Evolutionary conservation across 2,113 vertebrate species (phyloP).

Genomic region (Emydura subglobosa): DNA sequence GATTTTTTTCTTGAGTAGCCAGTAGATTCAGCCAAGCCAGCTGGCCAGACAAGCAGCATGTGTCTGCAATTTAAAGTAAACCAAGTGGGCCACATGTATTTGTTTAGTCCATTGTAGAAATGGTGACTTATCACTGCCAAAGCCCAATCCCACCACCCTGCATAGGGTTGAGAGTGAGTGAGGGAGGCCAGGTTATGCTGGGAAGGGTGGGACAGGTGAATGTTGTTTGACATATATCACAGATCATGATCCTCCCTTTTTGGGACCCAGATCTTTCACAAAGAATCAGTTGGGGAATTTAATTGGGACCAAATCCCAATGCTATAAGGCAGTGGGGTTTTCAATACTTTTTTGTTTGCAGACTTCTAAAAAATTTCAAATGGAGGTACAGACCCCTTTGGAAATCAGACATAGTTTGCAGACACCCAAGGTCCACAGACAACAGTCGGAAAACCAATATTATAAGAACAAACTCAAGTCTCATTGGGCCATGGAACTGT

Average conservation of each 20-base stretch:
- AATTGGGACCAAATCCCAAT: neutral
- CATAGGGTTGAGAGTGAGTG: accelerated
- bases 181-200: accelerated
- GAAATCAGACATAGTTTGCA: too few relatives aligned
- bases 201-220: accelerated
- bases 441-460: neutral
- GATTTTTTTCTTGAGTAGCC: neutral
- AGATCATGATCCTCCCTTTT: neutral
- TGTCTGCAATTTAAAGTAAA: neutral
- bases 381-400: too few relatives aligned
- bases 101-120: accelerated
- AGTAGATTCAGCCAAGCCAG: neutral
- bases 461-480: neutral
- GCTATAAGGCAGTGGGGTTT: neutral
- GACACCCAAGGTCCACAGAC: too few relatives aligned
- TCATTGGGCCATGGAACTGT: neutral
- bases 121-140: neutral
- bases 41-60: neutral
- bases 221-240: accelerated
- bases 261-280: neutral
- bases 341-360: too few relatives aligned
- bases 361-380: too few relatives aligned
- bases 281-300: neutral
- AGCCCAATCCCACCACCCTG: neutral
- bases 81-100: neutral